Evolutionary conservation across 2,113 vertebrate genomes (phyloP).

Genomic region (Amphiprion ocellaris): DNA sequence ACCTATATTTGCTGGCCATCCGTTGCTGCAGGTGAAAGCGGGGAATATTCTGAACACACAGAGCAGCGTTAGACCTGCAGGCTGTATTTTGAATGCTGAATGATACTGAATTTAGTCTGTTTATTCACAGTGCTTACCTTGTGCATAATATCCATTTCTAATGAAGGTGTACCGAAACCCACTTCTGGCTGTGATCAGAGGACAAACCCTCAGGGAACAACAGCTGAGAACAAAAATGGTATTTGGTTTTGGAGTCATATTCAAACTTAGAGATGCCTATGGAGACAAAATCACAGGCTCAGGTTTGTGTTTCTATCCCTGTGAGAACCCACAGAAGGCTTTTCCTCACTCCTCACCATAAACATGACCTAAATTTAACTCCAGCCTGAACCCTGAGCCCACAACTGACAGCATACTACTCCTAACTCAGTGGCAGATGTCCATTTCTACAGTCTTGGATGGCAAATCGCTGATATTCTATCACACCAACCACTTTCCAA

Average conservation of each 20-base stretch:
- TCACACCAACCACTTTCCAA: too few species aligned
- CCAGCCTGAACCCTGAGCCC: too few species aligned
- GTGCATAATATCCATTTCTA: conserved; percentile 60
- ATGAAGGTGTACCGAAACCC: conserved; percentile 54
- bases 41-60: conserved; percentile 25
- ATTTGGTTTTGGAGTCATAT: conserved; percentile 32
- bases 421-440: too few species aligned
- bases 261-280: conserved; percentile 22
- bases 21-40: conserved; percentile 3
- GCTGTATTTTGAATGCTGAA: conserved; percentile 26
- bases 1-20: neutral
- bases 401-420: too few species aligned
- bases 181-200: conserved; percentile 46
- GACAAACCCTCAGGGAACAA: conserved; percentile 33
- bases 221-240: conserved; percentile 27
- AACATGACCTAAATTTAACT: too few species aligned
- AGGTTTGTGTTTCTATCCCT: conserved; percentile 18
- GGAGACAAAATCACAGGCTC: neutral
- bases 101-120: conserved; percentile 23
- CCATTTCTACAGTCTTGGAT: too few species aligned
- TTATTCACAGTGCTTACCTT: conserved; percentile 54
- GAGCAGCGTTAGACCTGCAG: conserved; percentile 4
- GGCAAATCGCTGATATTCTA: too few species aligned
- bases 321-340: neutral
- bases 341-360: too few species aligned